Evolutionary conservation across 1,140 invertebrate genomes (phyloP).

Genomic region (Thereuonema tuberculata): DNA sequence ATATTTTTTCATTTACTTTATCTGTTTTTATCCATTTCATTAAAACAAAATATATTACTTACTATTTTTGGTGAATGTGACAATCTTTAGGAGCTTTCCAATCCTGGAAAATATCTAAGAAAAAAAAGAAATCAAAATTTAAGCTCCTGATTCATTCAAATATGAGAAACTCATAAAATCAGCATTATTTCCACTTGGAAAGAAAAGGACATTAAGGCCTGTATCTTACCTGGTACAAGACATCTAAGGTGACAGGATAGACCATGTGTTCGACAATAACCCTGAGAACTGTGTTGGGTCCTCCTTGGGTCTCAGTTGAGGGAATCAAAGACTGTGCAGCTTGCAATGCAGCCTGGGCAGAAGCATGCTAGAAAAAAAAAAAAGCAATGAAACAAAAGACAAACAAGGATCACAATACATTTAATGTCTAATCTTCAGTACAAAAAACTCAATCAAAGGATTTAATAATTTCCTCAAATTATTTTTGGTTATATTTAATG

Average conservation of each 20-base stretch:
- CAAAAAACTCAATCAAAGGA: no score
- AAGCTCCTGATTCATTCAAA: background rate
- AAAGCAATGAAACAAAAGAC: slow-evolving; percentile 5
- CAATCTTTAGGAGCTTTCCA: slow-evolving; percentile 96
- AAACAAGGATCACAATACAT: background rate
- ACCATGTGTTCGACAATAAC: slow-evolving; percentile 97
- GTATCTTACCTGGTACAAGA: slow-evolving; percentile 74
- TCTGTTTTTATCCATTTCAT: background rate
- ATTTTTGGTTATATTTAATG: no score
- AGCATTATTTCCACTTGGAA: background rate
- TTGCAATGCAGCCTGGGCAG: slow-evolving; percentile 61
- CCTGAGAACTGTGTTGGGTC: slow-evolving; percentile 87
- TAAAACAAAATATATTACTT: slow-evolving; percentile 41
- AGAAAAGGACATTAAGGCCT: no score
- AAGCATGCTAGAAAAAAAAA: slow-evolving; percentile 44
- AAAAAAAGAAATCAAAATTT: slow-evolving; percentile 25
- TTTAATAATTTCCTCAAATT: no score
- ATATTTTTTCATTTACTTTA: no score
- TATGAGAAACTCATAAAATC: background rate
- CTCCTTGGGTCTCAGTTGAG: slow-evolving; percentile 57
- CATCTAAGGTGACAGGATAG: slow-evolving; percentile 93
- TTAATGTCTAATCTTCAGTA: no score
- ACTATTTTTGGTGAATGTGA: slow-evolving; percentile 99
- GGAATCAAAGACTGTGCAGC: slow-evolving; percentile 37
- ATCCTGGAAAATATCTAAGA: slow-evolving; percentile 92